Evolutionary conservation across 53 echinoderm and acorn worm species (phyloP), one percentile per base, ranked within the genome.

Genomic region (Luidia sarsii): DNA sequence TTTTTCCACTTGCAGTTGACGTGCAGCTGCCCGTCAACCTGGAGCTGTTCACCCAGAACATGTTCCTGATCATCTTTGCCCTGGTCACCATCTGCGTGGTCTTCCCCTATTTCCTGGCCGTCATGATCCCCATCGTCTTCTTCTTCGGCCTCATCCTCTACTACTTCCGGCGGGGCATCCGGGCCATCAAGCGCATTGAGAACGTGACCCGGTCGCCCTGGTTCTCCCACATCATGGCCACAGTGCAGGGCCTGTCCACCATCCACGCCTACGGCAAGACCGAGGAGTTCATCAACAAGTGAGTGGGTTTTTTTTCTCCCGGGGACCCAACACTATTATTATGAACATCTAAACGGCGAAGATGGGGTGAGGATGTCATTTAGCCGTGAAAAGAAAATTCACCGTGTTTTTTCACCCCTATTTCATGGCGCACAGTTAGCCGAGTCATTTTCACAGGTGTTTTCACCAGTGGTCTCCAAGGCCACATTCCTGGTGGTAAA

Each of bases 191-290:
- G 68, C 83, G 99, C 16, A 91, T 97, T 11, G 99, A 97, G 87
- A 93, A 97, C 68, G 62, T 97, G 38, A 91, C 93, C 0, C 90
- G 93, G 3, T 94, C 93, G 8, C 99, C 99, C 21, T 97, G 93
- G 93, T 97, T 94, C 62, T 97, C 99, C 7, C 99, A 97, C 82
- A 97, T 97, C 77, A 86, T 86, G 20, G 99, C 99, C 24, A 93
- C 99, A 0, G 93, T 97, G 39, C 93, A 94, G 64, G 99, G 99
- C 18, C 77, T 97, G 20, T 80, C 91, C 31, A 93, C 99, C 3
- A 94, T 97, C 52, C 92, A 94, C 36, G 93, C 99, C 33, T 97
- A 97, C 68, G 74, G 90, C 37, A 97, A 94, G 71, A 91, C 90
- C 0, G 72, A 89, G 15, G 89, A 93, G 9, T 97, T 97, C 63